phyloP scores from a whole-genome alignment of 2,113 vertebrate genomes.

The Lepidiolamprologus cunningtoni region DNA sequence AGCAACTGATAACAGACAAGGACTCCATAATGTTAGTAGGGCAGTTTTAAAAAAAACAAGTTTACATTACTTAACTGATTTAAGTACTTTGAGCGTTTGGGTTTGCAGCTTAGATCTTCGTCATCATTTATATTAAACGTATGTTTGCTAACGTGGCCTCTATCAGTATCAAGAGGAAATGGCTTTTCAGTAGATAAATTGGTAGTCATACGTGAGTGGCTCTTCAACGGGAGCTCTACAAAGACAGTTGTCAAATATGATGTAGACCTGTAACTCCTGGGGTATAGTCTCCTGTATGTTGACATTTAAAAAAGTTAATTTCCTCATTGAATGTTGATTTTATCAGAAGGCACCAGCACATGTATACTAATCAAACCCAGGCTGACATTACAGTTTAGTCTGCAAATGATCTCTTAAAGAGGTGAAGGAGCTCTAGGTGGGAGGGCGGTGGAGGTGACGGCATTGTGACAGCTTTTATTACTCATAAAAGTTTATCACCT shows the following conservation, averaged over 20 bases:
- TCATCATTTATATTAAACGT: background rate
- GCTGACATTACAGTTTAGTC: background rate
- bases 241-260: background rate
- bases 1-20: background rate
- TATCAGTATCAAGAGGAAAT: background rate
- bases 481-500: slow-evolving; percentile 13
- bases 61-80: background rate
- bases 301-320: slow-evolving; percentile 37
- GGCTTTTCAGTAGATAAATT: background rate
- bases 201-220: background rate
- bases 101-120: background rate
- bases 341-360: background rate
- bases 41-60: accelerated
- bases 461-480: background rate
- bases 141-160: background rate
- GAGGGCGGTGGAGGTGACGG: background rate
- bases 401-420: background rate
- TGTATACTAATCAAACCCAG: slow-evolving; percentile 15
- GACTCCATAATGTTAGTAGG: background rate
- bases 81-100: background rate
- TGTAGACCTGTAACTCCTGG: background rate
- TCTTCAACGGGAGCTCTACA: background rate
- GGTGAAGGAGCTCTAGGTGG: background rate
- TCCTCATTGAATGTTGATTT: slow-evolving; percentile 13
- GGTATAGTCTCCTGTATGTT: background rate